Base-by-base conservation (phyloP, 2,888 invertebrate species). In the Lochmaea crataegi region DNA sequence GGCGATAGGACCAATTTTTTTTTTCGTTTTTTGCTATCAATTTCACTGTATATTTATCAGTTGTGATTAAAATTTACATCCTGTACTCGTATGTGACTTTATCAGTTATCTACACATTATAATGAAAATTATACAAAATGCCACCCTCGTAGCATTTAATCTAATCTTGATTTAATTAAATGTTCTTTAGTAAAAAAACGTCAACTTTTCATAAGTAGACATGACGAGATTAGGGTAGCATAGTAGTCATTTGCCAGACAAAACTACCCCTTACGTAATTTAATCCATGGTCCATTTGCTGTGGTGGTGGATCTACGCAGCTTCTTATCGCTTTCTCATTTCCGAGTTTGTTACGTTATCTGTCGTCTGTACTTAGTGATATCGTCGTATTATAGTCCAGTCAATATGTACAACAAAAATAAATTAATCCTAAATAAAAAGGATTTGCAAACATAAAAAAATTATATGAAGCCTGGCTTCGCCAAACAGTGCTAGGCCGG, bases 291-390 rank as follows among this genome's bases (percentile, higher is more conserved):
- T 80, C 80, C 82, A 81, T 81, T 81, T 81, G 78, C 77, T 75
- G 75, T 76, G 41, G 61, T 65, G 69, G 69, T 51, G 64, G 64
- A 76, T 75, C 77, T 77, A 77, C 78, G 67, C 32, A 32, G 32
- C 45, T 11, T 79, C 80, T 82, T 80, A 82, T 82, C 81, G 77
- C 75, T 77, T 80, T 79, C 80, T 81, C 79, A 81, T 81, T 82
- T 81, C 82, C 81, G 73, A 72, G 68, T 63, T 72, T 73, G 81
- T 18, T 53, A 53, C 18, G 53, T 81, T 82, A 81, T 82, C 82
- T 78, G 76, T 77, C 73, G 76, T 77, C 42, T 41, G 65, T 67
- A 64, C 73, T 71, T 73, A 71, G 71, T 64, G 64, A 70, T 70
- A 70, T 38, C 16, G 14, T 42, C n/a, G 11, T 7, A 16, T 18